Conservation (phyloP, 2,113 vertebrate species). For the Eulacestoma nigropectus region DNA sequence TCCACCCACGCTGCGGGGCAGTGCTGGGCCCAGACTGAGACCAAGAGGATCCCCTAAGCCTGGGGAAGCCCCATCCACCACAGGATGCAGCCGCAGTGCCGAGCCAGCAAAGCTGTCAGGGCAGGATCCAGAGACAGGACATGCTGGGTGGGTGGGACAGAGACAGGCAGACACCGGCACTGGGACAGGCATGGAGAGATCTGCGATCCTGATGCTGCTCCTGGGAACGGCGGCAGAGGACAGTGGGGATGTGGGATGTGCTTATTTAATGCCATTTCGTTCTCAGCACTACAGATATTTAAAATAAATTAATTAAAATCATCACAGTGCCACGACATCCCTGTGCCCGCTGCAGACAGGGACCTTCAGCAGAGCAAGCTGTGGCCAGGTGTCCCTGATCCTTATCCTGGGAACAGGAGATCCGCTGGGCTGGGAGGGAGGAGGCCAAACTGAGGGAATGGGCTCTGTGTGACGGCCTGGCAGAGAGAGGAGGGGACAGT, state of each 20-base stretch:
- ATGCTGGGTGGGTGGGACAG: neutral
- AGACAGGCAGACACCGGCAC: rapidly evolving
- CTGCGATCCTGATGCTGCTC: neutral
- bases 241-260: neutral
- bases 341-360: neutral
- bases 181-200: neutral
- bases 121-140: neutral
- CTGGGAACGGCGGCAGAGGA: neutral
- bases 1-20: neutral
- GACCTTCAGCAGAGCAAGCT: neutral
- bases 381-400: neutral
- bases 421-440: neutral
- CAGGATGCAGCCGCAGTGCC: rapidly evolving
- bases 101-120: neutral
- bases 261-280: neutral
- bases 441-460: neutral
- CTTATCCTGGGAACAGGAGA: neutral
- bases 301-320: neutral
- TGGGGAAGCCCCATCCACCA: neutral
- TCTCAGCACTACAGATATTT: neutral
- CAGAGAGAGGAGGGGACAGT: neutral
- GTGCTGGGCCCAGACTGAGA: neutral
- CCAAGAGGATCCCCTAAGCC: neutral
- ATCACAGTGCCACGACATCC: neutral
- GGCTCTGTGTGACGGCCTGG: neutral